Evolutionary conservation across 2,888 invertebrate genomes (phyloP), one percentile per base, ranked within the genome.

Genomic region (Acrobasis consociella): DNA sequence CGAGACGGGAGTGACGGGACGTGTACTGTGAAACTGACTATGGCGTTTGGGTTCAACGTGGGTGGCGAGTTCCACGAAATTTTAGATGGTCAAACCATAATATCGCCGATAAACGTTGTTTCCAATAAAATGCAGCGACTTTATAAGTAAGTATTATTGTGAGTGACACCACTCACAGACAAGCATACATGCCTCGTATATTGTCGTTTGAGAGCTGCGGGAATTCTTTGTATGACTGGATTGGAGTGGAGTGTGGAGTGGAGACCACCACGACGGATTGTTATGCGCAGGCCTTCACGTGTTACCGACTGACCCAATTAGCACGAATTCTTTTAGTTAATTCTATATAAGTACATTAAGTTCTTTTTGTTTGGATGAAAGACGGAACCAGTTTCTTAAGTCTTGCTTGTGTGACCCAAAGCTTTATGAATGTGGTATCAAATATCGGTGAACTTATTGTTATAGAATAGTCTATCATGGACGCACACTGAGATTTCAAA

Each of bases 1-100:
- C 37, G 39, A 42, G 52, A 46, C 16, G 39, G 42, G 42, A n/a
- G n/a, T n/a, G n/a, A n/a, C n/a, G n/a, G n/a, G n/a, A n/a, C n/a
- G 49, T 46, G 17, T 9, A 50, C n/a, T 31, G 16, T 37, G 52
- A 64, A 59, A 60, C 59, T 61, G 53, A 37, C 56, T 65, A 68
- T 37, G 62, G 49, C 38, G 38, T 37, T 62, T 49, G 75, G 77
- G 72, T 71, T 78, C 89, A 71, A 83, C 89, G 85, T 89, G 90
- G 90, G 91, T 90, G 90, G 89, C 85, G 74, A 81, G 76, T 88
- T 89, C 87, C 82, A 84, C 83, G 88, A 85, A 87, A 82, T 82
- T 82, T 82, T 81, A 80, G 82, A 83, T 80, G 81, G 82, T 75
- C 81, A 77, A 70, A 72, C 75, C 72, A 76, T 79, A 79, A 80